Evolutionary conservation across 2,113 vertebrate species (phyloP).

Genomic region (Aleadryas rufinucha): DNA sequence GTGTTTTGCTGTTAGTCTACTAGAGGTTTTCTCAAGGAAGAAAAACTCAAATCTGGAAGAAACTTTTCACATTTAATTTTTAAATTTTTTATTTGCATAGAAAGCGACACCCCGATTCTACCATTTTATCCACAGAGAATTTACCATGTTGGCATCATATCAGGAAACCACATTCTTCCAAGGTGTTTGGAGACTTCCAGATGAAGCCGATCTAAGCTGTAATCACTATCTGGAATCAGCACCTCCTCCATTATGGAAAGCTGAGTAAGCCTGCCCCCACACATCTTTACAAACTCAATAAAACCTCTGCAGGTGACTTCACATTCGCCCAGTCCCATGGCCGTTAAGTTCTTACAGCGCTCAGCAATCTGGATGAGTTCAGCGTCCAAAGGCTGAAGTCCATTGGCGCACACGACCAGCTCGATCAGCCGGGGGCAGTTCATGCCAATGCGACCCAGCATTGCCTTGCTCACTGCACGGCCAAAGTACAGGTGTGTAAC

Average conservation of each 20-base stretch:
- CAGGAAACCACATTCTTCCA: slow-evolving; percentile 78
- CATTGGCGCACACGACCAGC: slow-evolving; percentile 77
- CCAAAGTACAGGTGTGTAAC: slow-evolving; percentile 79
- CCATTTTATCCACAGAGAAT: background rate
- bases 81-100: slow-evolving; percentile 50
- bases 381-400: slow-evolving; percentile 73
- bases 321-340: slow-evolving; percentile 76
- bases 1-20: background rate
- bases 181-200: slow-evolving; percentile 74
- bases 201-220: slow-evolving; percentile 71
- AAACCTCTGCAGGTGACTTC: slow-evolving; percentile 77
- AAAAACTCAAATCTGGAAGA: background rate
- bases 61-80: background rate
- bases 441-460: slow-evolving; percentile 76
- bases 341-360: slow-evolving; percentile 71
- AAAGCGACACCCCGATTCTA: background rate
- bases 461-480: slow-evolving; percentile 71
- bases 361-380: slow-evolving; percentile 74
- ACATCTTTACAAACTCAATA: slow-evolving; percentile 77
- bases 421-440: slow-evolving; percentile 76
- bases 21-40: background rate
- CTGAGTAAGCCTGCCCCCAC: slow-evolving; percentile 75
- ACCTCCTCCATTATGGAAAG: slow-evolving; percentile 81
- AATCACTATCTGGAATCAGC: slow-evolving; percentile 73
- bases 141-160: slow-evolving; percentile 78